Conservation (phyloP, 1,140 invertebrate species). For the Orchesella cincta region DNA sequence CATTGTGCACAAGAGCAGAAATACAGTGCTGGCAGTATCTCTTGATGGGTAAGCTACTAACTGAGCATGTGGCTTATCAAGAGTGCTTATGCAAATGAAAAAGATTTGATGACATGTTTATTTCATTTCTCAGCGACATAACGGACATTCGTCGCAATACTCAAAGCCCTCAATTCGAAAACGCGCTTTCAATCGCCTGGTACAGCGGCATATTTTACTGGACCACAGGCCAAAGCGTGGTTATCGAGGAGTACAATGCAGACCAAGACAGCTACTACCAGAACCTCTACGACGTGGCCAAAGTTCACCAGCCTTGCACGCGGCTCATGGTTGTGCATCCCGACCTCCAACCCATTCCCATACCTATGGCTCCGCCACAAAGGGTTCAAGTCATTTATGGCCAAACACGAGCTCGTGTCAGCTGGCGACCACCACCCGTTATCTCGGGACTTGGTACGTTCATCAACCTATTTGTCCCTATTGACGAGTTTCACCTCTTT, state of each 20-base stretch:
- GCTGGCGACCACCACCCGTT: constrained; percentile 74
- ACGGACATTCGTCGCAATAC: constrained; percentile 72
- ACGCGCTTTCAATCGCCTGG: constrained; percentile 73
- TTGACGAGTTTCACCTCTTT: constrained; percentile 29
- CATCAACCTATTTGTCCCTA: constrained; percentile 31
- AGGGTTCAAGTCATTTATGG: constrained; percentile 69
- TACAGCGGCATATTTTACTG: constrained; percentile 77
- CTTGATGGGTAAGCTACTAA: constrained; percentile 69
- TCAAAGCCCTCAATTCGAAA: constrained; percentile 72
- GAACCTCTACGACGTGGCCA: constrained; percentile 66
- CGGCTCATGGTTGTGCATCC: constrained; percentile 65
- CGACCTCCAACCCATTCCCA: constrained; percentile 71
- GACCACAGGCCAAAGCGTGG: constrained; percentile 72
- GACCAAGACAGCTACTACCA: constrained; percentile 69
- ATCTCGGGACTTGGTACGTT: constrained; percentile 72
- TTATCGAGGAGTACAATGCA: constrained; percentile 69
- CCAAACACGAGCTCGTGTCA: constrained; percentile 57
- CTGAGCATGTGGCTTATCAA: not conserved
- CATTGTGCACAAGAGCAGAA: constrained; percentile 68
- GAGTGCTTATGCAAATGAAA: too few relatives aligned
- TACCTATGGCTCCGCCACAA: constrained; percentile 74
- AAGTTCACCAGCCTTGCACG: constrained; percentile 56
- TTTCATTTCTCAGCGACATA: constrained; percentile 63
- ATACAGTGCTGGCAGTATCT: constrained; percentile 77
- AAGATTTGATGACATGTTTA: too few relatives aligned